Conservation (phyloP, 1,140 invertebrate genomes). For the Papilio helenus region DNA sequence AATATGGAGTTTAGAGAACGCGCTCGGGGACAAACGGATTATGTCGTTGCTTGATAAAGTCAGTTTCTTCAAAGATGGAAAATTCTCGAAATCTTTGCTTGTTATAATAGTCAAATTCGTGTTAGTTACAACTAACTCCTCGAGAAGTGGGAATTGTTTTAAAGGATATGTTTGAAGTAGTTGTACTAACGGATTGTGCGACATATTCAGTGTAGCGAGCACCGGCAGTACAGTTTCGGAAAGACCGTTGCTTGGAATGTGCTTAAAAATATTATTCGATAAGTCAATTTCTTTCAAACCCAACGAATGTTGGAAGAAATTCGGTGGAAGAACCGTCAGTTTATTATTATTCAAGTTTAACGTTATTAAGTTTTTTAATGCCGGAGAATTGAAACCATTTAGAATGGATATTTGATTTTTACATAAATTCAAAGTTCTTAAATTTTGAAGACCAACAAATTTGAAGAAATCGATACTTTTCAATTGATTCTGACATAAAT, state of each 20-base stretch:
- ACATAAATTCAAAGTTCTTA: slow-evolving; percentile 89
- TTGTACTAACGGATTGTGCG: slow-evolving; percentile 88
- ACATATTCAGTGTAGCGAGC: slow-evolving; percentile 90
- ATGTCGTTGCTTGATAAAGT: slow-evolving; percentile 90
- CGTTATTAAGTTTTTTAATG: slow-evolving; percentile 87
- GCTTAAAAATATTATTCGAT: slow-evolving; percentile 90
- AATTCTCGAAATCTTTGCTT: slow-evolving; percentile 94
- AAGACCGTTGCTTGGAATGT: slow-evolving; percentile 91
- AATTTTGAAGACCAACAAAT: slow-evolving; percentile 87
- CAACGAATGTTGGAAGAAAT: slow-evolving; percentile 90
- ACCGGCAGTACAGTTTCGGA: slow-evolving; percentile 89
- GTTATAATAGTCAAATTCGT: slow-evolving; percentile 94
- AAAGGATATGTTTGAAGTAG: slow-evolving; percentile 86
- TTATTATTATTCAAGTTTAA: slow-evolving; percentile 90
- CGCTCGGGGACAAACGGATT: slow-evolving; percentile 91
- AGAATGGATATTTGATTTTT: slow-evolving; percentile 90
- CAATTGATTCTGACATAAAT: slow-evolving; percentile 88
- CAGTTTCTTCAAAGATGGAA: slow-evolving; percentile 90
- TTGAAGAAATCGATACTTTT: slow-evolving; percentile 89
- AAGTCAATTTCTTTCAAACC: slow-evolving; percentile 90
- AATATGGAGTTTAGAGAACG: slow-evolving; percentile 90
- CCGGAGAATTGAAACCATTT: slow-evolving; percentile 89
- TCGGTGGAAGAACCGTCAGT: slow-evolving; percentile 89
- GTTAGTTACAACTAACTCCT: slow-evolving; percentile 91
- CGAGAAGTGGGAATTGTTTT: slow-evolving; percentile 87